phyloP scores from a whole-genome alignment of 1,140 invertebrate species.

The Proctacanthus coquilletti region DNA sequence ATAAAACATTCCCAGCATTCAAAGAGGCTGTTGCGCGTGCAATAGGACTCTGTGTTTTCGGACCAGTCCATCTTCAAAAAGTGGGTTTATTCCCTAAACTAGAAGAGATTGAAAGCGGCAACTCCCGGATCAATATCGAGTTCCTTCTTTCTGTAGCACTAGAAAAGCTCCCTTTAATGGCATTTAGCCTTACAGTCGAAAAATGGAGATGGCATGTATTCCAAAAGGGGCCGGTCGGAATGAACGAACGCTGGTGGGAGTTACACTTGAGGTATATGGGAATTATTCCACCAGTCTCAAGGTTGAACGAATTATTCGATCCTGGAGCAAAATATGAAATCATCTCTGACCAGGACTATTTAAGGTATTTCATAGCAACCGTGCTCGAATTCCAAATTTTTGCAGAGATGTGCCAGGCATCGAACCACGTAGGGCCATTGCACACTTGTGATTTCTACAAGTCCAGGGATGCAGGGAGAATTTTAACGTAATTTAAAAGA shows the following conservation, averaged over 20 bases:
- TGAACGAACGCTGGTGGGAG: slow-evolving; percentile 72
- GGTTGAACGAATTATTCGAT: slow-evolving; percentile 63
- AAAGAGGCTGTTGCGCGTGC: slow-evolving; percentile 82
- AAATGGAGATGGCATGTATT: slow-evolving; percentile 67
- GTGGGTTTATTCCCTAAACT: slow-evolving; percentile 37
- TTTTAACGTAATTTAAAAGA: slow-evolving; percentile 39
- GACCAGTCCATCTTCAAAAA: slow-evolving; percentile 53
- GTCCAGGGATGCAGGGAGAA: slow-evolving; percentile 52
- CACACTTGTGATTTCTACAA: slow-evolving; percentile 70
- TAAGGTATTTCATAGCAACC: slow-evolving; percentile 71
- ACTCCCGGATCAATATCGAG: slow-evolving; percentile 7
- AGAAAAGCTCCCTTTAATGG: slow-evolving; percentile 66
- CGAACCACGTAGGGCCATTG: slow-evolving; percentile 55
- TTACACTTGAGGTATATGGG: slow-evolving; percentile 51
- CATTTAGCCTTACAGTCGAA: slow-evolving; percentile 61
- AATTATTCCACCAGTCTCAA: slow-evolving; percentile 48
- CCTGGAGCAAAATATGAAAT: slow-evolving; percentile 67
- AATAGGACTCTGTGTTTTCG: slow-evolving; percentile 59
- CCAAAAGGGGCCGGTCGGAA: slow-evolving; percentile 50
- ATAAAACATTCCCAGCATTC: too few relatives aligned
- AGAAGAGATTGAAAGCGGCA: slow-evolving; percentile 2
- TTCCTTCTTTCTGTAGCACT: slow-evolving; percentile 58
- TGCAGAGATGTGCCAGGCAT: slow-evolving; percentile 56
- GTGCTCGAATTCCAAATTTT: slow-evolving; percentile 80
- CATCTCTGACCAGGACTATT: slow-evolving; percentile 55